Evolutionary conservation across 2,113 vertebrate genomes (phyloP), one percentile per base, ranked within the genome.

Genomic region (Asarcornis scutulata): DNA sequence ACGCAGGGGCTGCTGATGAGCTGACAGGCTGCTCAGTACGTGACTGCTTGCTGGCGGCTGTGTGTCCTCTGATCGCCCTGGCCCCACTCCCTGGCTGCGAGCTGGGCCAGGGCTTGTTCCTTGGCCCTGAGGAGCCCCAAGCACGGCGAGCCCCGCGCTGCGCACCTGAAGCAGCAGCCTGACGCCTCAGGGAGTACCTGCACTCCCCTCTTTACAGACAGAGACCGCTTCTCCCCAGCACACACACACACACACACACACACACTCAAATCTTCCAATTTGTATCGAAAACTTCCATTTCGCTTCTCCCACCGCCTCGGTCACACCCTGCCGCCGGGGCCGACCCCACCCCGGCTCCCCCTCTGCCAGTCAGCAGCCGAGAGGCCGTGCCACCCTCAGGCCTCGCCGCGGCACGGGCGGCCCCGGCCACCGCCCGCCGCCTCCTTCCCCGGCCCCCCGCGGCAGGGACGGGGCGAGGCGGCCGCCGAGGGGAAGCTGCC

Each of bases 271-370:
- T 48, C 46, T 48, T 48, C 46, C 46, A 21, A 21, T 48, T n/a
- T n/a, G 53, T n/a, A 40, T 0, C 4, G 21, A 3, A 8, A 75
- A 88, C 18, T 60, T 80, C 22, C 4, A 17, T 1, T 9, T 25
- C 48, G 0, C 20, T 4, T 40, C 16, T 32, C 31, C 46, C 7
- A 5, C 25, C 7, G 46, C 11, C 32, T 29, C 0, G 21, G 18
- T 4, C 84, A 1, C 52, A 7, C 67, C 27, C 2, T 0, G 59
- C 50, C 29, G 38, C 55, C 48, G 25, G 44, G 38, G 25, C 34
- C 52, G 78, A 91, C 59, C 68, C 90, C 92, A 83, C 81, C 83
- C 84, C 63, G 53, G 38, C 87, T 89, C 27, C 84, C 27, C n/a
- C 58, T 48, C 68, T 60, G 68, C 72, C 95, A 73, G 48, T 76